Percentiles rank a stretch among this genome's conserved stretches.
Evolutionary conservation across 2,113 vertebrate genomes (phyloP).

Genomic region (Herpailurus yagouaroundi): DNA sequence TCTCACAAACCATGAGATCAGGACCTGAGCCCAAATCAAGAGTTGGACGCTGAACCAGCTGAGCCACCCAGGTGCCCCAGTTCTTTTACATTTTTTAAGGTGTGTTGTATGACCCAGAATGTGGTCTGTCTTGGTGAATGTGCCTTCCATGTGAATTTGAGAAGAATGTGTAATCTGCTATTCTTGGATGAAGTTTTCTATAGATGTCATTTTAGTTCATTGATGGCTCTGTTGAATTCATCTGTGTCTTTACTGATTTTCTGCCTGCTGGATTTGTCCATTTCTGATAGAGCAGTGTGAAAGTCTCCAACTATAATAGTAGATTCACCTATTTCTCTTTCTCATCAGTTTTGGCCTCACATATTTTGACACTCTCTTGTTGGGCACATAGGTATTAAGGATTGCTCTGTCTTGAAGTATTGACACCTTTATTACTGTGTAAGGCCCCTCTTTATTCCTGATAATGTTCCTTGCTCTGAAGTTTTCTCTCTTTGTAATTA

Average conservation of each 20-base stretch:
- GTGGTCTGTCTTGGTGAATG: neutral
- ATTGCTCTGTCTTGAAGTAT: neutral
- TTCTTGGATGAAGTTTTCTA: neutral
- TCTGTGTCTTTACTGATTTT: neutral
- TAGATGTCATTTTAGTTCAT: no score
- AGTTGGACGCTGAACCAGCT: no score
- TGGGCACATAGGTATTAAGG: neutral
- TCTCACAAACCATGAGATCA: no score
- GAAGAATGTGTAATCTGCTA: neutral
- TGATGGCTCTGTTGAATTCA: neutral
- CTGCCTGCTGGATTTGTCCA: neutral
- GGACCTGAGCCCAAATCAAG: no score
- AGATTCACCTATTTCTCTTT: neutral
- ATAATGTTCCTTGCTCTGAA: neutral
- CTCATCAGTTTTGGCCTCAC: neutral
- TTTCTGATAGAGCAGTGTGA: neutral
- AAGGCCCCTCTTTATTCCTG: neutral
- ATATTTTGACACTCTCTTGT: neutral
- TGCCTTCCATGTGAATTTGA: neutral
- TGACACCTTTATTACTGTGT: constrained; percentile 11
- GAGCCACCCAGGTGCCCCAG: no score
- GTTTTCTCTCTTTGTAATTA: neutral
- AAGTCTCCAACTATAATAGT: neutral
- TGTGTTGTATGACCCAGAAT: neutral
- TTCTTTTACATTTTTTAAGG: no score